phyloP scores from a whole-genome alignment of 2,888 invertebrate species.

The Netelia inedita region DNA sequence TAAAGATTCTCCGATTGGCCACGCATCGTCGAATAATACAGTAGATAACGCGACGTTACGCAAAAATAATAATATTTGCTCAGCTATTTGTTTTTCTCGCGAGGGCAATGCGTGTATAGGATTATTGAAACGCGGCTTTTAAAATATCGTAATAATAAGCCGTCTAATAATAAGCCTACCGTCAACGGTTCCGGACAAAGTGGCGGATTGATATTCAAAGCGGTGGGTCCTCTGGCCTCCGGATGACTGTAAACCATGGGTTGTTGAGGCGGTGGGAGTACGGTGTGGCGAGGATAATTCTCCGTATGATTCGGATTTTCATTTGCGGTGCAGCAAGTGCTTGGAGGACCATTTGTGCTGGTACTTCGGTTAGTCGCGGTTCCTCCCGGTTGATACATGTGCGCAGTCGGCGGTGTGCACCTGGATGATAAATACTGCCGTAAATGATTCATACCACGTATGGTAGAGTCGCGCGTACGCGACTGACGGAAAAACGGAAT shows the following conservation, averaged over 20 bases:
- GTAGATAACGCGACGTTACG: background rate
- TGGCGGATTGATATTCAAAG: constrained; percentile 71
- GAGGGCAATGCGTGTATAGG: too few relatives aligned
- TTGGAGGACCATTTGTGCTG: constrained; percentile 72
- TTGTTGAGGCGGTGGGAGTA: constrained; percentile 82
- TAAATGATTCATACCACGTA: background rate
- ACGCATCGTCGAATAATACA: constrained; percentile 1
- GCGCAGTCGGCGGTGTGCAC: constrained; percentile 76
- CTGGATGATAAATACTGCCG: constrained; percentile 61
- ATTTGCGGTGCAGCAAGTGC: constrained; percentile 74
- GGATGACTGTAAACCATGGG: constrained; percentile 85
- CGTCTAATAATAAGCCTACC: constrained; percentile 61
- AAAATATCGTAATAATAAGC: too few relatives aligned
- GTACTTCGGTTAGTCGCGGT: constrained; percentile 74
- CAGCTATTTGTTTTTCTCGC: too few relatives aligned
- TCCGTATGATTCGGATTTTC: constrained; percentile 73
- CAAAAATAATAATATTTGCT: constrained; percentile 21
- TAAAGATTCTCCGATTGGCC: background rate
- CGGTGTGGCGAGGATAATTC: constrained; percentile 73
- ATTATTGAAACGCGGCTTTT: too few relatives aligned
- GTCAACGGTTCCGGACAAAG: constrained; percentile 79
- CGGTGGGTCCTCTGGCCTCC: constrained; percentile 81
- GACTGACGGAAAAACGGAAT: too few relatives aligned
- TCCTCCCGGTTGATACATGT: constrained; percentile 74
- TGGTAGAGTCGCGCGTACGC: too few relatives aligned